Conservation (phyloP, 2,888 invertebrate species). For the Theodoxus fluviatilis region DNA sequence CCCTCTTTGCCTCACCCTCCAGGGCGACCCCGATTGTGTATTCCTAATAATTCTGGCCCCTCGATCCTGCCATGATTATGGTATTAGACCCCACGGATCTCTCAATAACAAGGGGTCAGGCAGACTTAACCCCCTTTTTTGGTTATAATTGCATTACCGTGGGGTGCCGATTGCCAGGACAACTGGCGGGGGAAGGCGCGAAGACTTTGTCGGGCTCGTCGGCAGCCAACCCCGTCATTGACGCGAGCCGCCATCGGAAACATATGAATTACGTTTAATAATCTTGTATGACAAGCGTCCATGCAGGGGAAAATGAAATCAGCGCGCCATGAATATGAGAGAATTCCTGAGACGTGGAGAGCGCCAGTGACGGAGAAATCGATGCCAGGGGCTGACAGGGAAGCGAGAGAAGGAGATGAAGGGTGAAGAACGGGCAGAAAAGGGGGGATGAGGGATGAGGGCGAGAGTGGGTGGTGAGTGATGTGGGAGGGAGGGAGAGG, state of each 20-base stretch:
- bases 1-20: no score
- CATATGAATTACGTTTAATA: slow-evolving; percentile 43
- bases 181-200: no score
- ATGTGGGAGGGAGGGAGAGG: neutral
- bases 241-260: slow-evolving; percentile 31
- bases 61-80: slow-evolving; percentile 29
- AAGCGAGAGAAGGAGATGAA: neutral
- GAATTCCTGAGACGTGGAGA: slow-evolving; percentile 25
- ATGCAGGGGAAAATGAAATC: slow-evolving; percentile 35
- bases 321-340: slow-evolving; percentile 31
- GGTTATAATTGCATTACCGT: slow-evolving; percentile 33
- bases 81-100: slow-evolving; percentile 28
- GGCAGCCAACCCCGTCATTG: slow-evolving; percentile 6
- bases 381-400: slow-evolving; percentile 8
- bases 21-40: no score
- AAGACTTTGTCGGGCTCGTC: no score
- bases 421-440: neutral
- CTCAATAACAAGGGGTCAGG: slow-evolving; percentile 29
- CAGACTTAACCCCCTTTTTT: slow-evolving; percentile 33
- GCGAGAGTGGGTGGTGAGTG: neutral
- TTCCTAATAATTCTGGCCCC: slow-evolving; percentile 29
- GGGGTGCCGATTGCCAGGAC: slow-evolving; percentile 27
- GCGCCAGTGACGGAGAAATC: slow-evolving; percentile 25
- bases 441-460: neutral
- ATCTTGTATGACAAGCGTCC: slow-evolving; percentile 38